Base-by-base conservation (phyloP, 2,113 vertebrate species). In the Cichladusa arquata region DNA sequence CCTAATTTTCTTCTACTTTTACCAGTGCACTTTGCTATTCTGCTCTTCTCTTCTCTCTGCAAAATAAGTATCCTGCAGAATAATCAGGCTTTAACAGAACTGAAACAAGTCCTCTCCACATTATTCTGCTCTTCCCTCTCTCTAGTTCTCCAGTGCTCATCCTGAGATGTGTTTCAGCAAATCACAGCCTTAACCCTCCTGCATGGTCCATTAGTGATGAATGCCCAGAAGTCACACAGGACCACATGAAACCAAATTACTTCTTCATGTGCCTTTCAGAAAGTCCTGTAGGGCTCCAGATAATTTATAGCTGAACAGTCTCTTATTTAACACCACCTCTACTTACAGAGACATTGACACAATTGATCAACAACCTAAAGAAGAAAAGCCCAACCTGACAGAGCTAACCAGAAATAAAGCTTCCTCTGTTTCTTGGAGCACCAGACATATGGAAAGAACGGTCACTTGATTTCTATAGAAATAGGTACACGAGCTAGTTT, bases 191-290 rank as follows among this genome's bases (percentile, higher is more conserved):
- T 92, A 93, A 94, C 85, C 88, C 90, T 58, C 96, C 97, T 97
- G 96, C 96, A 97, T 96, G 97, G 97, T 97, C 97, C 95, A 93
- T 86, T 96, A 95, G 84, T 98, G 96, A 98, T 98, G 67, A 95
- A 98, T 94, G 64, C 10, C 83, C 57, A 92, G 80, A 76, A 95
- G 58, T 81, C 76, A 88, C 64, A 44, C 73, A 82, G 64, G 47
- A 90, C 2, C 14, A 90, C 97, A 96, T 95, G 97, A 98, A 95
- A 93, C 77, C 91, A 45, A 96, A 96, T 97, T 98, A 96, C 97
- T 98, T 90, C 97, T 97, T 91, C 78, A 86, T 90, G 51, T 70
- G 65, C 72, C 58, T 91, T 96, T 90, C 97, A 97, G 97, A 97
- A 98, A 98, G 97, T 97, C 88, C 94, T 96, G 90, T 97, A 95